A percentile compares a stretch with the other conserved stretches of the same genome.
phyloP scores from a whole-genome alignment of 1,140 invertebrate genomes.

The Cardiocondyla obscurior region DNA sequence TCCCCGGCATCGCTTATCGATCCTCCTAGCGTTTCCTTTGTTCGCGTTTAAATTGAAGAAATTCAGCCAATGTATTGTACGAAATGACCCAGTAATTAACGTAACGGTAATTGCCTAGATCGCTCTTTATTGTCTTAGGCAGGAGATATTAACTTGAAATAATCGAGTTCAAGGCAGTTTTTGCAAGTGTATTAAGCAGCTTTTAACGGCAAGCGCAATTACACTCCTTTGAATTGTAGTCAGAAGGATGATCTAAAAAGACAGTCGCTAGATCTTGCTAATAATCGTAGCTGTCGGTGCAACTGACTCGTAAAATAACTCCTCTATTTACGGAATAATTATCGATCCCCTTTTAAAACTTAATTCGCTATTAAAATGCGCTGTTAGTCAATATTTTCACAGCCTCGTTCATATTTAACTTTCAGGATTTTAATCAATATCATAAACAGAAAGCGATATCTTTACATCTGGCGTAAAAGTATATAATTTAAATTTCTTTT shows the following conservation, averaged over 20 bases:
- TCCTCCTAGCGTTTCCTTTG: not conserved
- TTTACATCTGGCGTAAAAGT: not conserved
- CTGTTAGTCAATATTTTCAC: not conserved
- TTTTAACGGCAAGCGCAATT: not conserved
- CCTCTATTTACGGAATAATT: not conserved
- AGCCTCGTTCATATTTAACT: not conserved
- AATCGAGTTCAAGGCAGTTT: not conserved
- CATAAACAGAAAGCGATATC: not conserved
- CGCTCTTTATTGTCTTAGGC: not conserved
- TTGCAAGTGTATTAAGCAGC: not conserved
- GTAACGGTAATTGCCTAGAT: not conserved
- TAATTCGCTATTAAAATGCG: not conserved
- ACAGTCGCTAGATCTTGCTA: not conserved
- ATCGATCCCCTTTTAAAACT: not conserved
- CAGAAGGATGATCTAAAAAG: not conserved
- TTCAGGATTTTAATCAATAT: not conserved
- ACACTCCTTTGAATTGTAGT: not conserved
- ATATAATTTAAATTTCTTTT: not conserved
- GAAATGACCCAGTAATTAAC: not conserved
- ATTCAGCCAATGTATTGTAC: not conserved
- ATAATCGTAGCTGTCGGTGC: not conserved
- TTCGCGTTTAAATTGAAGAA: not conserved
- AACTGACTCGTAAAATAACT: slow-evolving; percentile 4
- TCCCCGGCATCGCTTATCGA: not conserved
- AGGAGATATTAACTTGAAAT: not conserved